These are phyloP conservation scores for Coenobita brevimanus DNA, from an alignment of 1,140 invertebrate species.

Conservation along the genomic window DNA sequence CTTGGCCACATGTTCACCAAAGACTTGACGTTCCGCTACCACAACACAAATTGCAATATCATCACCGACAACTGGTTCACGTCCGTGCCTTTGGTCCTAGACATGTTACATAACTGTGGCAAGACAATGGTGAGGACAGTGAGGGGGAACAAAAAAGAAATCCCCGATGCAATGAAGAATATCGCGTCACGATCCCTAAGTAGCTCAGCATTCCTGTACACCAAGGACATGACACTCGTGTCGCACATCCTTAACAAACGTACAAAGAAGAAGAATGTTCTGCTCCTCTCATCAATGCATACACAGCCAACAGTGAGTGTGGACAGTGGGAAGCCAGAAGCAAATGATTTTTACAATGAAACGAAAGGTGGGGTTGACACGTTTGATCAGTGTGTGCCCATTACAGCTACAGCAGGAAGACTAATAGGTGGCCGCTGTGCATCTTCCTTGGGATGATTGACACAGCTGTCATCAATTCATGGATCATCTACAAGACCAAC, in stretches of 20 bases:
- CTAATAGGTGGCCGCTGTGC: slow-evolving; percentile 9
- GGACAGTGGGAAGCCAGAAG: slow-evolving; percentile 72
- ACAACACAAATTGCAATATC: slow-evolving; percentile 54
- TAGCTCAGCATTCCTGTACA: slow-evolving; percentile 70
- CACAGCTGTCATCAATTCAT: not conserved
- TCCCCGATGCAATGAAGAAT: slow-evolving; percentile 70
- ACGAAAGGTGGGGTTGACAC: slow-evolving; percentile 71
- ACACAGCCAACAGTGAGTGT: slow-evolving; percentile 58
- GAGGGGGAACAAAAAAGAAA: slow-evolving; percentile 74
- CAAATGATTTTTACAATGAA: slow-evolving; percentile 73
- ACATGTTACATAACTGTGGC: slow-evolving; percentile 54
- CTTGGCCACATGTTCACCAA: slow-evolving; percentile 47
- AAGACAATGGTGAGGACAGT: slow-evolving; percentile 74
- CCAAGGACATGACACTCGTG: slow-evolving; percentile 70
- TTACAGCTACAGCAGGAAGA: slow-evolving; percentile 32
- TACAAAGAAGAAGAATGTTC: slow-evolving; percentile 72
- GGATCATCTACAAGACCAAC: too few relatives aligned
- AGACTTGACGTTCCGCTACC: slow-evolving; percentile 42
- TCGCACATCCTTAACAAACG: slow-evolving; percentile 72
- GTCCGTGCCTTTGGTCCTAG: slow-evolving; percentile 35
- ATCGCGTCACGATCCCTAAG: slow-evolving; percentile 61
- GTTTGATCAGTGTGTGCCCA: slow-evolving; percentile 7
- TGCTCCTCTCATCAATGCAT: slow-evolving; percentile 72
- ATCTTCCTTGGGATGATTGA: not conserved
- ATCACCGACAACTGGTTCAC: slow-evolving; percentile 70